A percentile compares a stretch with the other conserved stretches of the same genome.
phyloP scores from a whole-genome alignment of 2,888 invertebrate genomes.

The Melipona beecheii region DNA sequence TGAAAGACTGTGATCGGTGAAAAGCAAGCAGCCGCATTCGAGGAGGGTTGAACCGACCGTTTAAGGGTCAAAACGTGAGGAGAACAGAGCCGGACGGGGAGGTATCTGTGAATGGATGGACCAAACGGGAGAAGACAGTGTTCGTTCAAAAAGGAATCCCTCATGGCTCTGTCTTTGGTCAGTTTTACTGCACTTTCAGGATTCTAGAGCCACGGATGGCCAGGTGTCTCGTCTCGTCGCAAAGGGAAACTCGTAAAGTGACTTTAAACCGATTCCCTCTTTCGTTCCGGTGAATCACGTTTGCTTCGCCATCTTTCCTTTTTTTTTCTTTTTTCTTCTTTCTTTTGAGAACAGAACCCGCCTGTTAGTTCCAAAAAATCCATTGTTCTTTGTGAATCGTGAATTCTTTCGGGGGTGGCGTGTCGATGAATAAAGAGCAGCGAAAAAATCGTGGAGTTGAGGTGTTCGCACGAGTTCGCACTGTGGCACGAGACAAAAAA shows the following conservation, averaged over 20 bases:
- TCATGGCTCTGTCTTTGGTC: constrained; percentile 70
- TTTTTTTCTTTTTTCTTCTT: background rate
- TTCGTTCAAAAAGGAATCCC: constrained; percentile 63
- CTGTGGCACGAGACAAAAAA: background rate
- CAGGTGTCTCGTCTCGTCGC: constrained; percentile 76
- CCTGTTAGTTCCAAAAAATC: background rate
- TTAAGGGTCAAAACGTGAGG: constrained; percentile 33
- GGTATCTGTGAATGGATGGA: constrained; percentile 75
- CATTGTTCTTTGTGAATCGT: constrained; percentile 8
- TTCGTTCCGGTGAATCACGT: constrained; percentile 58
- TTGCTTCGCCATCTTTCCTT: constrained; percentile 26
- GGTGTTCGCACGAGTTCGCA: background rate
- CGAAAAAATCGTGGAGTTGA: background rate
- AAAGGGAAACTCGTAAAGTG: constrained; percentile 76
- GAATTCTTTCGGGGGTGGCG: background rate
- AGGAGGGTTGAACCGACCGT: constrained; percentile 55
- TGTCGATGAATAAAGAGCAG: background rate
- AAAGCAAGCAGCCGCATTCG: constrained; percentile 44
- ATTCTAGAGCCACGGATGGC: constrained; percentile 75
- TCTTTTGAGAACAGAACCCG: background rate
- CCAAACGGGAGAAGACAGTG: constrained; percentile 56
- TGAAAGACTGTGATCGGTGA: constrained; percentile 32
- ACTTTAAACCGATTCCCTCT: constrained; percentile 71
- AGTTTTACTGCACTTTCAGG: constrained; percentile 79
- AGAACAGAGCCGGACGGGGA: constrained; percentile 32